phyloP scores from a whole-genome alignment of 2,888 invertebrate genomes.

The Toxonevra muliebris region DNA sequence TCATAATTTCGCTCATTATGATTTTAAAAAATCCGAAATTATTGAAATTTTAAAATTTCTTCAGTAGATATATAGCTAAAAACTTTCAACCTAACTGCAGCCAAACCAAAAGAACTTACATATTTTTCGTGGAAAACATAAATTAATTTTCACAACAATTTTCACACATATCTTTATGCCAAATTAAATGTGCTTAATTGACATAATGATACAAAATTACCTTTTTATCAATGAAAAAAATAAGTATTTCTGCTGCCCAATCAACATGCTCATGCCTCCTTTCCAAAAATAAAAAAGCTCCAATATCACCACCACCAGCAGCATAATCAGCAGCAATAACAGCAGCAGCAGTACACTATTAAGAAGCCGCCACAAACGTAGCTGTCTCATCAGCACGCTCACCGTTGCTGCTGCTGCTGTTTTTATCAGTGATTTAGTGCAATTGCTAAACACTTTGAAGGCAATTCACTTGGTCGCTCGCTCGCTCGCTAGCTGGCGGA shows the following conservation, averaged over 20 bases:
- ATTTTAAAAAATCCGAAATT: too few species aligned
- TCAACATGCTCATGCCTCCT: constrained; percentile 25
- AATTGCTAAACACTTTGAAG: constrained; percentile 30
- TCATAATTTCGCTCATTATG: too few species aligned
- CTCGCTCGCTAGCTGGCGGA: constrained; percentile 16
- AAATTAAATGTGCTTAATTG: constrained; percentile 48
- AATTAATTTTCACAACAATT: constrained; percentile 41
- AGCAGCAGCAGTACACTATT: not conserved
- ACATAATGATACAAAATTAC: constrained; percentile 48
- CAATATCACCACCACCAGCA: constrained; percentile 17
- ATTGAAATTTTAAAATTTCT: too few species aligned
- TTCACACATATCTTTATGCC: constrained; percentile 43
- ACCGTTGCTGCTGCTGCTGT: constrained; percentile 17
- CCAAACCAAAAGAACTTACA: not conserved
- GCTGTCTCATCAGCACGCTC: constrained; percentile 42
- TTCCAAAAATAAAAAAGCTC: constrained; percentile 14
- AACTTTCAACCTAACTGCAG: too few species aligned
- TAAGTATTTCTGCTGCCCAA: constrained; percentile 43
- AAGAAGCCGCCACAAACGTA: constrained; percentile 15
- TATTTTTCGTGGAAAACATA: constrained; percentile 31
- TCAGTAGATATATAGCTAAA: too few species aligned
- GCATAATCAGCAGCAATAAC: constrained; percentile 10
- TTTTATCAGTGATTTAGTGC: constrained; percentile 48
- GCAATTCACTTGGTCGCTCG: constrained; percentile 12
- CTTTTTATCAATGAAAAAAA: constrained; percentile 7